These are phyloP conservation scores for Villa cingulata DNA, from an alignment of 2,888 invertebrate genomes.

Conservation along the genomic window DNA sequence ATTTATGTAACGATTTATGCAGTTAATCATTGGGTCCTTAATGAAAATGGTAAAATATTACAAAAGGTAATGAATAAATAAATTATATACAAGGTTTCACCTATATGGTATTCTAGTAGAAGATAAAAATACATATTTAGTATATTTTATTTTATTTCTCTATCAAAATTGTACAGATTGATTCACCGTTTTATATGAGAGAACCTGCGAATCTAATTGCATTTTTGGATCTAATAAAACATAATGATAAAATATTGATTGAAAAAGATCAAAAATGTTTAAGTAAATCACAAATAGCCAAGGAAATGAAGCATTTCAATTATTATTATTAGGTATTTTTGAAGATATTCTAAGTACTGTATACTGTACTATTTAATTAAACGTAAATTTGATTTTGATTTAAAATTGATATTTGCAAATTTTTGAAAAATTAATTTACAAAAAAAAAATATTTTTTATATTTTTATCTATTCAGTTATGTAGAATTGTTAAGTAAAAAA, in stretches of 20 bases:
- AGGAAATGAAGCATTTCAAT: too few relatives aligned
- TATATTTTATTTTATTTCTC: too few relatives aligned
- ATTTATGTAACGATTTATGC: conserved; percentile 11
- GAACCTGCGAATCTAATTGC: conserved; percentile 30
- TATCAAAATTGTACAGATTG: too few relatives aligned
- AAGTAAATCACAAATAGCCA: conserved; percentile 16
- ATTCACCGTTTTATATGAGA: conserved; percentile 32
- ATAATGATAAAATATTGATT: conserved; percentile 29
- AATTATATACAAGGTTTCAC: too few relatives aligned
- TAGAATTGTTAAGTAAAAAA: conserved; percentile 32
- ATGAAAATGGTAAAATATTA: conserved; percentile 27
- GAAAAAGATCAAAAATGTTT: conserved; percentile 28
- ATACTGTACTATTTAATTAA: too few relatives aligned
- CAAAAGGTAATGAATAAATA: conserved; percentile 20
- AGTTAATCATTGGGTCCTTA: conserved; percentile 30
- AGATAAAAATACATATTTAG: too few relatives aligned
- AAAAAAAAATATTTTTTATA: too few relatives aligned
- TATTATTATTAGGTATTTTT: too few relatives aligned
- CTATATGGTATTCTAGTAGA: too few relatives aligned
- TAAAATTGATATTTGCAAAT: too few relatives aligned
- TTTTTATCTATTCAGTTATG: conserved; percentile 21
- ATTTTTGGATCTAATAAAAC: conserved; percentile 31
- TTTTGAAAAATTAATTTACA: too few relatives aligned
- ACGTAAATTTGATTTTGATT: conserved; percentile 11
- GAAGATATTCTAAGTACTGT: too few relatives aligned